phyloP scores from a whole-genome alignment of 1,140 invertebrate genomes.

The Teleogryllus occipitalis region DNA sequence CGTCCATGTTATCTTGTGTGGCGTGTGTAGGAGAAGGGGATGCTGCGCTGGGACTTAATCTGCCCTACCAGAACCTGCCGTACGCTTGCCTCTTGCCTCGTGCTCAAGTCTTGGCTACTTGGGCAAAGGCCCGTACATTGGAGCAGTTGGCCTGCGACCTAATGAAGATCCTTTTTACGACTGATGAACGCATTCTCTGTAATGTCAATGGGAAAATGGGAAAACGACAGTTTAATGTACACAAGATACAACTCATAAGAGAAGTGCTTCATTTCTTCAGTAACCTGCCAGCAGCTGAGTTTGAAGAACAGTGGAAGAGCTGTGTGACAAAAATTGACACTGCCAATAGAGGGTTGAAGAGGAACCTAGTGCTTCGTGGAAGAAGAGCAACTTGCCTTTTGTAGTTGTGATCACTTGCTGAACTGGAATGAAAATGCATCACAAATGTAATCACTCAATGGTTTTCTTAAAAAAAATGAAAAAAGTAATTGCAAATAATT shows the following conservation, averaged over 20 bases:
- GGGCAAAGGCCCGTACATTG: constrained; percentile 41
- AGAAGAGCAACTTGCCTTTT: constrained; percentile 18
- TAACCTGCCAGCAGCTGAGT: constrained; percentile 36
- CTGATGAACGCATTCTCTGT: constrained; percentile 41
- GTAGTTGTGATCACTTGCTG: constrained; percentile 2
- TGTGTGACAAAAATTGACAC: constrained; percentile 45
- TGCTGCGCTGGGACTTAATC: constrained; percentile 27
- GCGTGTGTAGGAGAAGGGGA: constrained; percentile 20
- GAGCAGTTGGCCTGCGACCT: constrained; percentile 43
- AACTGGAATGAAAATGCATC: neutral
- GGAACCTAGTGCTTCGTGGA: constrained; percentile 33
- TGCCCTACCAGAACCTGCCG: constrained; percentile 40
- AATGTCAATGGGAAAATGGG: constrained; percentile 47
- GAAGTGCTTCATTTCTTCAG: constrained; percentile 41
- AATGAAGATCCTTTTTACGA: constrained; percentile 43
- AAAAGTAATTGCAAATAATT: neutral
- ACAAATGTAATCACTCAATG: neutral
- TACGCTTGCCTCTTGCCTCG: constrained; percentile 41
- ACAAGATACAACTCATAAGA: constrained; percentile 41
- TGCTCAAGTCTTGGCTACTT: constrained; percentile 39
- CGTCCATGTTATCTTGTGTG: constrained; percentile 18
- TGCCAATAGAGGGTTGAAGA: constrained; percentile 42
- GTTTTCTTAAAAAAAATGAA: neutral
- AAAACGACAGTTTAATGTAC: constrained; percentile 42
- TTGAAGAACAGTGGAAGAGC: constrained; percentile 44